phyloP scores from a whole-genome alignment of 1,140 invertebrate species.

The Sinella curviseta region DNA sequence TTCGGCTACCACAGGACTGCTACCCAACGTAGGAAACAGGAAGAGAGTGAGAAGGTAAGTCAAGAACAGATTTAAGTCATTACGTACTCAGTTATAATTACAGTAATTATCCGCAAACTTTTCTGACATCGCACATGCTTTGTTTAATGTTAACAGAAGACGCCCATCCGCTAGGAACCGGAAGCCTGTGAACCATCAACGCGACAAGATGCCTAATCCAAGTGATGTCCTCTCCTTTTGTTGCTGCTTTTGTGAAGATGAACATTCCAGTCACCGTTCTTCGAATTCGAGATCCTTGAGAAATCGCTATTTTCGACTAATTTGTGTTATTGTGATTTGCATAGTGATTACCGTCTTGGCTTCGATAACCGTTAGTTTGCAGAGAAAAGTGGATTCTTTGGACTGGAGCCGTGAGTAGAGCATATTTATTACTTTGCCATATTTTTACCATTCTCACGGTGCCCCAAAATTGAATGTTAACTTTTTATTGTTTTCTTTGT shows the following conservation, averaged over 20 bases:
- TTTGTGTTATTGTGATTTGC: constrained; percentile 9
- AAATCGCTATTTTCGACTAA: constrained; percentile 9
- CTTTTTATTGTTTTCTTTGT: neutral
- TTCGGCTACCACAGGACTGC: neutral
- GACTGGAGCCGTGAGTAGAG: neutral
- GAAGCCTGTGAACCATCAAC: neutral
- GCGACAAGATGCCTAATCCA: constrained; percentile 12
- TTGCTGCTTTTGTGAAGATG: constrained; percentile 19
- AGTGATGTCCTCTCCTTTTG: constrained; percentile 16
- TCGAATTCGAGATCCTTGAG: neutral
- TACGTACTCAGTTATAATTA: too few species aligned
- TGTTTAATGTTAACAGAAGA: neutral
- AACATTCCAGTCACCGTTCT: neutral
- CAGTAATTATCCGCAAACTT: neutral
- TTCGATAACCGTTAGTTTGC: constrained; percentile 4
- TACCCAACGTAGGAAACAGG: neutral
- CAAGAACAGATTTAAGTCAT: neutral
- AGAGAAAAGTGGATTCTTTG: constrained; percentile 24
- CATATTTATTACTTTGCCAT: neutral
- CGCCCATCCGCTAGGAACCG: constrained; percentile 8
- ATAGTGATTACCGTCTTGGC: neutral
- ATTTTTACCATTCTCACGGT: neutral
- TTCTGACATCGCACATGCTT: neutral
- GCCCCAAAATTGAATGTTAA: neutral
- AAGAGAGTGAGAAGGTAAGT: constrained; percentile 14